Evolutionary conservation across 2,888 invertebrate genomes (phyloP), one percentile per base, ranked within the genome.

Genomic region (Diploptera punctata): DNA sequence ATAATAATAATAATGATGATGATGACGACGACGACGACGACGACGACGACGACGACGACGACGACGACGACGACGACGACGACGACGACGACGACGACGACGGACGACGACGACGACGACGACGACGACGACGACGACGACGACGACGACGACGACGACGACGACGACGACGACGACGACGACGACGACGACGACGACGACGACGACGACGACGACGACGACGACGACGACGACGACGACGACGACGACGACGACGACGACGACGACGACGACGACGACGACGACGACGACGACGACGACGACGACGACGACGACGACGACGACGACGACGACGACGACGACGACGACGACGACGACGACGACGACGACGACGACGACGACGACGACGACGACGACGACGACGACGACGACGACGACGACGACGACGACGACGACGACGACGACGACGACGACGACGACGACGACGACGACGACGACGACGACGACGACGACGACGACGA

Each of bases 321-420:
- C 47, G 16, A 52, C 73, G 13, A n/a, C n/a, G 33, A 31, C 47
- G 16, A 24, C 29, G 57, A 21, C 5, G 18, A 26, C 7, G 62
- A 69, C 67, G 43, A 62, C 68, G 33, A 75, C 75, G 16, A 74
- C 75, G 2, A 74, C 75, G 13, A 75, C 75, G 57, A 74, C 68
- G 24, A 73, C 62, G n/a, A 74, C 73, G n/a, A 73, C 71, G 67
- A 68, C 31, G 29, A 18, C 67, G 78, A 84, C 84, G 2, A 84
- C 85, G 0, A 85, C 79, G 0, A 80, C 77, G 29, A 82, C 81
- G 0, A 84, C 80, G 78, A 84, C 68, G 47, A 33, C 62, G 19
- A 44, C 65, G 16, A 33, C 65, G 26, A 31, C 43, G 43, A 43
- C 43, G 43, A 43, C 43, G 9, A 43, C 43, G 43, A 43, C 43